These are phyloP conservation scores for Aleiodes alternator DNA, from an alignment of 2,888 invertebrate genomes.

Conservation along the genomic window DNA sequence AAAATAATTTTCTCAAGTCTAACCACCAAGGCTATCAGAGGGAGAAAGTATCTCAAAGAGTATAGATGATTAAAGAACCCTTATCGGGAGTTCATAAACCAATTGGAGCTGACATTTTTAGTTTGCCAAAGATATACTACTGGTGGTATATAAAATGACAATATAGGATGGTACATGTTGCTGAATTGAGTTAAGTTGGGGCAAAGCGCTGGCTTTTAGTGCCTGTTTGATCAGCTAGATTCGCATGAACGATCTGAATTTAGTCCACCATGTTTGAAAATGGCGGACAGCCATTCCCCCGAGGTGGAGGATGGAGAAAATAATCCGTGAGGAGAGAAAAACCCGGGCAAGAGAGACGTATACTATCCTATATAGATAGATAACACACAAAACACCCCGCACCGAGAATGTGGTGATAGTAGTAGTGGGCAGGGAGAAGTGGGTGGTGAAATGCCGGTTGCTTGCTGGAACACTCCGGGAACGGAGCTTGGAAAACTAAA, in stretches of 20 bases:
- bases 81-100: slow-evolving; percentile 69
- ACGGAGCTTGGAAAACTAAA: slow-evolving; percentile 71
- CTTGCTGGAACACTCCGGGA: slow-evolving; percentile 42
- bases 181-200: slow-evolving; percentile 73
- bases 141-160: slow-evolving; percentile 58
- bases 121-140: not conserved
- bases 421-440: not conserved
- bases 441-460: slow-evolving; percentile 17
- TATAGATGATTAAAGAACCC: slow-evolving; percentile 67
- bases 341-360: not conserved
- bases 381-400: not conserved
- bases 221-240: slow-evolving; percentile 75
- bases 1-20: too few relatives aligned
- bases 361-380: too few relatives aligned
- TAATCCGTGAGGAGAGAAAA: slow-evolving; percentile 25
- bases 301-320: slow-evolving; percentile 58
- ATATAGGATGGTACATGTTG: slow-evolving; percentile 40
- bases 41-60: slow-evolving; percentile 61
- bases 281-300: slow-evolving; percentile 58
- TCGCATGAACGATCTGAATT: slow-evolving; percentile 72
- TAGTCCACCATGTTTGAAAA: slow-evolving; percentile 52
- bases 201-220: slow-evolving; percentile 73
- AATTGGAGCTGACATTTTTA: slow-evolving; percentile 69
- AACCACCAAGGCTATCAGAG: not conserved
- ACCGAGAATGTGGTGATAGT: not conserved